Evolutionary conservation across 2,797 vertebrate genomes (phyloP).

Genomic region (Serranus cabrilla): DNA sequence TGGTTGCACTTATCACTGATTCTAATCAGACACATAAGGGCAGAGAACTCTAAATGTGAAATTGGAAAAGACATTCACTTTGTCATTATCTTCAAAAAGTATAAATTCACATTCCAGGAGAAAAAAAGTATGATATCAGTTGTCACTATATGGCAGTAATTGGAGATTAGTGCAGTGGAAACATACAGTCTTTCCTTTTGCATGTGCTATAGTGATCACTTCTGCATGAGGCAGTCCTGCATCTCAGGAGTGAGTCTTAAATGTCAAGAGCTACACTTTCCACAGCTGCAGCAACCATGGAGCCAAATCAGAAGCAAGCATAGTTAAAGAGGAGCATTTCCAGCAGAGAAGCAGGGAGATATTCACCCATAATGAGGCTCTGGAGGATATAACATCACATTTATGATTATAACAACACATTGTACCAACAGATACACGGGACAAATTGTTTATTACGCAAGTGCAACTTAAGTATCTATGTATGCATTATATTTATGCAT

Average conservation of each 20-base stretch:
- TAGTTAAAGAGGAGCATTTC: constrained; percentile 6
- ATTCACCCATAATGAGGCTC: background rate
- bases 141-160: background rate
- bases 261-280: constrained; percentile 31
- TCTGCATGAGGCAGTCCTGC: constrained; percentile 1
- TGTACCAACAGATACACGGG: background rate
- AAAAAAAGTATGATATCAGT: background rate
- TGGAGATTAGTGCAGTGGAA: constrained; percentile 24
- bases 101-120: background rate
- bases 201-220: constrained; percentile 43
- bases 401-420: background rate
- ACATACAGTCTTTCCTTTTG: constrained; percentile 17
- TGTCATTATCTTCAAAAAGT: background rate
- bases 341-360: constrained; percentile 1
- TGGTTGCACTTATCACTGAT: background rate
- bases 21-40: background rate
- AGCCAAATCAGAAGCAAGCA: constrained; percentile 26
- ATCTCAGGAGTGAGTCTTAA: constrained; percentile 31
- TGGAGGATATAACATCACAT: background rate
- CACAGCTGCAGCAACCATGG: constrained; percentile 12
- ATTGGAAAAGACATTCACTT: background rate
- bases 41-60: background rate
- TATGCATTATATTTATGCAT: background rate
- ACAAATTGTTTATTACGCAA: background rate
- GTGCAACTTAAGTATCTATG: background rate